Evolutionary conservation across 2,797 vertebrate species (phyloP).

Genomic region (Myiotriccus ornatus): DNA sequence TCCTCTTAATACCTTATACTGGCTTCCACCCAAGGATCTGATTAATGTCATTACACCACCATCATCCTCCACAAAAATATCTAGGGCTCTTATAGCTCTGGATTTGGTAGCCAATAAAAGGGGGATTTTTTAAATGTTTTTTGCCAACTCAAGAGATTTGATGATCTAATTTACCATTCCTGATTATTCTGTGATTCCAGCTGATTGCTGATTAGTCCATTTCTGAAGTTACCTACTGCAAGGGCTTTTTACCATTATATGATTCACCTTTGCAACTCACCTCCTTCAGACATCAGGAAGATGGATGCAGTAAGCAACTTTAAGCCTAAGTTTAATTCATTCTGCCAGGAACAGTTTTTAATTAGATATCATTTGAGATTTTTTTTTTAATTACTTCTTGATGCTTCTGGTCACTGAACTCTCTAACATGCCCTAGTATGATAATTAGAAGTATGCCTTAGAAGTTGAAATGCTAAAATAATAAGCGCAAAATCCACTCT

Average conservation of each 20-base stretch:
- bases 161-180: background rate
- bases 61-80: conserved; percentile 28
- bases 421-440: conserved; percentile 55
- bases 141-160: conserved; percentile 11
- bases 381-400: conserved; percentile 71
- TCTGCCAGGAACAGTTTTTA: conserved; percentile 76
- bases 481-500: conserved; percentile 28
- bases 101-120: conserved; percentile 25
- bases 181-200: conserved; percentile 63
- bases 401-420: conserved; percentile 70
- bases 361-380: conserved; percentile 74
- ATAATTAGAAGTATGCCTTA: conserved; percentile 58
- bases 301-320: conserved; percentile 58
- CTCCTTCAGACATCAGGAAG: conserved; percentile 53
- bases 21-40: background rate
- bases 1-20: background rate
- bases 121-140: background rate
- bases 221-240: conserved; percentile 31
- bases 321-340: conserved; percentile 72
- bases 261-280: conserved; percentile 39
- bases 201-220: conserved; percentile 50
- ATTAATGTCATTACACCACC: background rate
- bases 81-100: background rate
- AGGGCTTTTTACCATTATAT: background rate
- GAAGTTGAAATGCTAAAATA: conserved; percentile 55